Percentiles rank a stretch among this genome's conserved stretches.
Evolutionary conservation across 2,888 invertebrate species (phyloP).

Genomic region (Pocota personata): DNA sequence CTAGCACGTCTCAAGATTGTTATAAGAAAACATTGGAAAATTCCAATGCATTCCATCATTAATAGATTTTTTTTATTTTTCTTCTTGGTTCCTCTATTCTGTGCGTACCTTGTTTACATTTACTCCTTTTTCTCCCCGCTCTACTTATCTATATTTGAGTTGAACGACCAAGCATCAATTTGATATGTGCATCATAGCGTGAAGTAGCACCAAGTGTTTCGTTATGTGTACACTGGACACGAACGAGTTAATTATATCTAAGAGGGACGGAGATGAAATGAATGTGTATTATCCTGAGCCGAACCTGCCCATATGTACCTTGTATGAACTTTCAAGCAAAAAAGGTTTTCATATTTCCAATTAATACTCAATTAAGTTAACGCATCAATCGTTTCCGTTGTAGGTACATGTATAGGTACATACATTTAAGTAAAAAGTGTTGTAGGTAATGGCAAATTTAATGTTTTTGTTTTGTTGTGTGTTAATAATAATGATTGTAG

Average conservation of each 20-base stretch:
- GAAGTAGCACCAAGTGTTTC: slow-evolving; percentile 10
- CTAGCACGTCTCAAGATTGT: background rate
- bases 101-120: slow-evolving; percentile 3
- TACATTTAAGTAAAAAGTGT: background rate
- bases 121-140: background rate
- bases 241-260: background rate
- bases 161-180: slow-evolving; percentile 40
- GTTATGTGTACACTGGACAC: slow-evolving; percentile 11
- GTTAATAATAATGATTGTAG: slow-evolving; percentile 12
- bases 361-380: background rate
- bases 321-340: background rate
- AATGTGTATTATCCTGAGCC: background rate
- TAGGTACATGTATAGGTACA: background rate
- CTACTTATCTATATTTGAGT: background rate
- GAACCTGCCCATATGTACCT: background rate
- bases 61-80: background rate
- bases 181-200: slow-evolving; percentile 30
- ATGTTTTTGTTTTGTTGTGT: slow-evolving; percentile 1
- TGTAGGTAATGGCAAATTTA: slow-evolving; percentile 1
- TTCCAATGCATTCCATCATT: slow-evolving; percentile 28
- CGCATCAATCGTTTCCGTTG: background rate
- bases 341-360: background rate
- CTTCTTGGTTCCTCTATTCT: background rate
- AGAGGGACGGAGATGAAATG: background rate
- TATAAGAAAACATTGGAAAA: slow-evolving; percentile 8